Base-by-base conservation (phyloP, 2,113 vertebrate species). In the Odocoileus virginianus region DNA sequence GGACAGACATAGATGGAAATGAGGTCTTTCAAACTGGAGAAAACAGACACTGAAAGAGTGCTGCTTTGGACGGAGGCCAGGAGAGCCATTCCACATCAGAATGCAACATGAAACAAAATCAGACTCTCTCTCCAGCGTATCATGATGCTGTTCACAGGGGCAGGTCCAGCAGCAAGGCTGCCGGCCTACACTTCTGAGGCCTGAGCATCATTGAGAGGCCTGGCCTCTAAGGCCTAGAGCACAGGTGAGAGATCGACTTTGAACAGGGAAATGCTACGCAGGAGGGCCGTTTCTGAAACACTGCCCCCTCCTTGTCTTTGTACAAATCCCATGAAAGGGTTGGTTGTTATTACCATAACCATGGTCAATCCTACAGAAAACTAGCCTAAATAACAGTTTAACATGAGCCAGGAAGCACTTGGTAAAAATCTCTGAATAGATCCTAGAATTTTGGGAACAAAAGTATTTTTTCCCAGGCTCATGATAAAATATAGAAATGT, bases 161-260 rank as follows among this genome's bases (percentile, higher is more conserved):
- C 60, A 57, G 23, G 3, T 40, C 58, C 57, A 64, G 43, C 15
- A 28, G 33, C 47, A 87, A 96, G 91, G 61, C 28, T n/a, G 17
- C 57, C 67, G 36, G 89, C 58, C 87, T 95, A 21, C 43, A 93
- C 89, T 95, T 97, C 89, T 82, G 89, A n/a, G 89, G 67, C 58
- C 12, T 19, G 33, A 95, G 43, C 81, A 83, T 95, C 47, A 84
- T 94, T 58, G 0, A 79, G 95, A 97, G 87, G 27, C 87, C 95
- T 98, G 57, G 78, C 58, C 95, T 97, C 91, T 14, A 57, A 88
- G 74, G 57, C 52, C 28, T n/a, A 6, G 74, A 64, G 15, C 25
- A 45, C 4, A 93, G 86, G 47, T 25, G 60, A 76, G 40, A 82
- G 79, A 96, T 78, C 78, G 87, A 96, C 95, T 97, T 95, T 95